Percentiles rank a stretch among this genome's conserved stretches.
Evolutionary conservation across 2,797 vertebrate species (phyloP).

Genomic region (Parauchenoglanis punctatus): DNA sequence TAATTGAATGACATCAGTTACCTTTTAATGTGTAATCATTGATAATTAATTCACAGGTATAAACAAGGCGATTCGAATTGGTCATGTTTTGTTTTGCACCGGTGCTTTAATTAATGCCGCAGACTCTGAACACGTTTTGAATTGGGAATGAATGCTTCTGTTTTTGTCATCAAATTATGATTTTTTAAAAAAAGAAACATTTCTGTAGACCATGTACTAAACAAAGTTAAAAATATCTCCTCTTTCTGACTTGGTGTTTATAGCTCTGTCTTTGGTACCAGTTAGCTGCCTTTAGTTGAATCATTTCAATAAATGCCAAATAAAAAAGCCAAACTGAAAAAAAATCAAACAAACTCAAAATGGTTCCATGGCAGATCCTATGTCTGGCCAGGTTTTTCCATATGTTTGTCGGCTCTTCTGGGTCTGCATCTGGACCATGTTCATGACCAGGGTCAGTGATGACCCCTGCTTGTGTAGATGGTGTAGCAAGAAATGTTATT

Average conservation of each 20-base stretch:
- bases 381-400: neutral
- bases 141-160: neutral
- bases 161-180: neutral
- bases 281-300: neutral
- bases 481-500: neutral
- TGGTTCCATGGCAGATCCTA: neutral
- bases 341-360: neutral
- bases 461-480: neutral
- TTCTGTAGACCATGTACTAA: neutral
- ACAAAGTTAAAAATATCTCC: neutral
- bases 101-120: neutral
- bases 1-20: neutral
- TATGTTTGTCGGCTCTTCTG: neutral
- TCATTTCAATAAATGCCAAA: neutral
- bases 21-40: neutral
- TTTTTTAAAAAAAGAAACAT: too few species aligned
- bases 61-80: neutral
- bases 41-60: neutral
- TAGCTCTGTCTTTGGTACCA: neutral
- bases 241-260: neutral
- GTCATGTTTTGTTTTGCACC: neutral
- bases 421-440: neutral
- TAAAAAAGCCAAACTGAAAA: neutral
- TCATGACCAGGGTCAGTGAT: neutral
- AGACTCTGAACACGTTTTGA: neutral